Conservation (phyloP, 2,113 vertebrate species). For the Myocastor coypus region DNA sequence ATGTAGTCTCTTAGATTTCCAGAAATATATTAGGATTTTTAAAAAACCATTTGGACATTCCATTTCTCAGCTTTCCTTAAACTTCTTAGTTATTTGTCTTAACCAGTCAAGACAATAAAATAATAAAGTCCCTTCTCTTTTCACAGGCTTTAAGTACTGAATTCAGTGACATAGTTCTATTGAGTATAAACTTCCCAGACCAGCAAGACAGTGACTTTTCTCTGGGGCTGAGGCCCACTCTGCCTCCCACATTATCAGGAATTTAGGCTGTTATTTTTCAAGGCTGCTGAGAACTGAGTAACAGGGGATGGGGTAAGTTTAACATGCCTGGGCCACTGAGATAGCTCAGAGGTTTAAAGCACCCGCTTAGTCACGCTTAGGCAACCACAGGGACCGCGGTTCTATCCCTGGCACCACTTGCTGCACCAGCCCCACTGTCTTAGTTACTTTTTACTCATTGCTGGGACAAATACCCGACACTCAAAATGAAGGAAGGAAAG, state of each 20-base stretch:
- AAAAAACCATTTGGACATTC: background rate
- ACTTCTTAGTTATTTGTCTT: background rate
- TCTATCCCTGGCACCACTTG: too few relatives aligned
- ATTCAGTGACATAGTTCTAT: background rate
- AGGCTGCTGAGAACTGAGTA: background rate
- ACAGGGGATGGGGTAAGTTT: background rate
- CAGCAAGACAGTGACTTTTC: background rate
- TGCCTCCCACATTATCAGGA: background rate
- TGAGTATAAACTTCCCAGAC: background rate
- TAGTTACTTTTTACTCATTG: too few relatives aligned
- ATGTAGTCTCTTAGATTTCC: background rate
- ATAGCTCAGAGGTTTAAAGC: too few relatives aligned
- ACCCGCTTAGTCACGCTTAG: too few relatives aligned
- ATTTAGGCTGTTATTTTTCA: background rate
- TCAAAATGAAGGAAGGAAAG: too few relatives aligned
- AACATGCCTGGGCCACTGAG: too few relatives aligned
- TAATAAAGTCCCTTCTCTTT: background rate
- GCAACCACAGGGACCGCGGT: too few relatives aligned
- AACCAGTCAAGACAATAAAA: background rate
- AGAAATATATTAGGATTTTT: background rate
- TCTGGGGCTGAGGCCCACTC: background rate
- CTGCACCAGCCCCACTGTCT: too few relatives aligned
- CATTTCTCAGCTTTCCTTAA: background rate
- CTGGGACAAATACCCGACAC: too few relatives aligned
- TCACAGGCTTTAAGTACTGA: background rate